Evolutionary conservation across 2,797 vertebrate genomes (phyloP), one percentile per base, ranked within the genome.

Genomic region (Cichlasoma orientale): DNA sequence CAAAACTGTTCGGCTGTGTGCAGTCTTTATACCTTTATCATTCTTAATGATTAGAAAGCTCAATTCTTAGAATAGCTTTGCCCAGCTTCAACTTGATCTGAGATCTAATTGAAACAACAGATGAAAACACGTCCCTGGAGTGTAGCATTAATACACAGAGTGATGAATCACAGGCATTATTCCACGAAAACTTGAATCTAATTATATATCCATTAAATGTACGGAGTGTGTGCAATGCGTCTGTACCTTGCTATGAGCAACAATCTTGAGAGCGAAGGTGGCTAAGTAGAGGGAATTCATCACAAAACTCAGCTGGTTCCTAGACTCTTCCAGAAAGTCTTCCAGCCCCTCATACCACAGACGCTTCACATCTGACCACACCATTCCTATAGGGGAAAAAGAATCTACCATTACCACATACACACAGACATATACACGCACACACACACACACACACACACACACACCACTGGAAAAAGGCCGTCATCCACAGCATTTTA

Each of bases 271-370:
- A 70, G 98, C 96, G 88, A 99, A 99, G 59, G 98, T 98, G 86
- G 98, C 97, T 76, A 99, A 94, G 92, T 99, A 99, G 57, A 99
- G 95, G 16, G 98, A 99, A 93, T 99, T 99, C 98, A 99, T 99
- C 83, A 99, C 97, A 89, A 99, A 99, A 93, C 98, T 99, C 89
- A 99, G 96, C 91, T 99, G 98, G 93, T 99, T 99, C 85, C 97
- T 95, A 0, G 97, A 99, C 93, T 99, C 98, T 63, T 99, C 97
- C 93, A 99, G 90, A 82, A 99, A 99, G 90, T 99, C 97, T 92
- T 99, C 98, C 90, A 99, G 93, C 4, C 98, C 98, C 76, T 98
- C 96, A 88, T 99, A 99, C 98, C 98, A 99, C 56, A 99, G 96
- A 38, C 97, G 97, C 93, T 99, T 99, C 92, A 99, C 97, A 82